These are phyloP conservation scores for Micrastur ruficollis DNA, from an alignment of 2,797 vertebrate genomes.

Conservation along the genomic window DNA sequence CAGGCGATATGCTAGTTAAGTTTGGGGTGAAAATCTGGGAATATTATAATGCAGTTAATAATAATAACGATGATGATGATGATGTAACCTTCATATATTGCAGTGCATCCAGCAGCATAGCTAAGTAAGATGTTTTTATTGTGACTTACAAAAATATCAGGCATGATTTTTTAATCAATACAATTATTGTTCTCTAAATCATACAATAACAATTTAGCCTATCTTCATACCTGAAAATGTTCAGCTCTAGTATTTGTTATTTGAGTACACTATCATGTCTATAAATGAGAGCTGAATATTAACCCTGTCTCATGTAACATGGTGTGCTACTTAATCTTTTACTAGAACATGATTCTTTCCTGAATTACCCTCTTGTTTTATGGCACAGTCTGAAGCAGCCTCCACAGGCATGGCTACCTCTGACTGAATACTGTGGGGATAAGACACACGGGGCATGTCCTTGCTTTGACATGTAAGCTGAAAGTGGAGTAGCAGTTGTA, in stretches of 20 bases:
- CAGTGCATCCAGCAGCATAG: background rate
- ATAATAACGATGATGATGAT: background rate
- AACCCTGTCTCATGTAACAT: background rate
- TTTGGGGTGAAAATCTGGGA: background rate
- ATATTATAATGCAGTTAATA: background rate
- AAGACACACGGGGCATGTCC: rapidly evolving
- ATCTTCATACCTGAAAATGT: background rate
- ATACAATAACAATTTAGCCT: background rate
- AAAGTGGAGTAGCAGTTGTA: background rate
- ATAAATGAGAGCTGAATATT: background rate
- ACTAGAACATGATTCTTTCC: rapidly evolving
- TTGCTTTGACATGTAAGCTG: background rate
- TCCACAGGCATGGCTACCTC: background rate
- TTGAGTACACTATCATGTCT: background rate
- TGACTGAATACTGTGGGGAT: background rate
- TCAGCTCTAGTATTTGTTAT: background rate
- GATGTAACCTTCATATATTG: background rate
- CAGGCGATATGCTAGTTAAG: background rate
- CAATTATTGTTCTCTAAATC: background rate
- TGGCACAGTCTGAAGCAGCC: background rate
- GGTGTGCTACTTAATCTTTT: background rate
- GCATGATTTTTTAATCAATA: background rate
- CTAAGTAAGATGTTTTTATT: background rate
- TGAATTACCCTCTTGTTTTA: background rate
- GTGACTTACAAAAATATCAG: background rate